Evolutionary conservation across 2,113 vertebrate genomes (phyloP).

Genomic region (Neopipo cinnamomea): DNA sequence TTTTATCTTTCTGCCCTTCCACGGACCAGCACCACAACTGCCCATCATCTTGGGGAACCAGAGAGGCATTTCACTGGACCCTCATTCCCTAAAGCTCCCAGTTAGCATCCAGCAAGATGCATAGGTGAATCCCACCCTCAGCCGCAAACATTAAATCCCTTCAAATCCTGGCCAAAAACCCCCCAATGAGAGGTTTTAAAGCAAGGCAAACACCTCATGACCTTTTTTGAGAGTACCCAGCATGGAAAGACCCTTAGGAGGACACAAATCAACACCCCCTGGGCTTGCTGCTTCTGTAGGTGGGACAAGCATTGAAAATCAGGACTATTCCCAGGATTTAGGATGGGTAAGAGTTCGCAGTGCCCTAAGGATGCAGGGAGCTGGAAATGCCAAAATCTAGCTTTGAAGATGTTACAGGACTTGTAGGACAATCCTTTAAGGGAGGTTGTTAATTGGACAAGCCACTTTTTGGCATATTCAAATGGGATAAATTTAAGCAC

Average conservation of each 20-base stretch:
- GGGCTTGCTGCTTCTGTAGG: not conserved
- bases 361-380: not conserved
- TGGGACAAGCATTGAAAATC: not conserved
- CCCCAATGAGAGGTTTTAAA: not conserved
- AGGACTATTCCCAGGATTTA: not conserved
- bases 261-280: not conserved
- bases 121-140: not conserved
- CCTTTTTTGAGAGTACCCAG: accelerated
- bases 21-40: accelerated
- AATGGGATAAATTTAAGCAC: not conserved
- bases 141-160: accelerated
- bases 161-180: not conserved
- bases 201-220: not conserved
- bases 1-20: not conserved
- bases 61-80: accelerated
- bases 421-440: not conserved
- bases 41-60: accelerated
- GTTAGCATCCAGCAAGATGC: not conserved
- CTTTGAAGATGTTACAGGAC: not conserved
- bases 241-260: not conserved
- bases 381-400: not conserved
- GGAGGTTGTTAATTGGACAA: not conserved
- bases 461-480: not conserved
- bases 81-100: not conserved
- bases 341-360: not conserved